These are phyloP conservation scores for Cabera pusaria DNA, from an alignment of 2,888 invertebrate genomes.

Conservation along the genomic window DNA sequence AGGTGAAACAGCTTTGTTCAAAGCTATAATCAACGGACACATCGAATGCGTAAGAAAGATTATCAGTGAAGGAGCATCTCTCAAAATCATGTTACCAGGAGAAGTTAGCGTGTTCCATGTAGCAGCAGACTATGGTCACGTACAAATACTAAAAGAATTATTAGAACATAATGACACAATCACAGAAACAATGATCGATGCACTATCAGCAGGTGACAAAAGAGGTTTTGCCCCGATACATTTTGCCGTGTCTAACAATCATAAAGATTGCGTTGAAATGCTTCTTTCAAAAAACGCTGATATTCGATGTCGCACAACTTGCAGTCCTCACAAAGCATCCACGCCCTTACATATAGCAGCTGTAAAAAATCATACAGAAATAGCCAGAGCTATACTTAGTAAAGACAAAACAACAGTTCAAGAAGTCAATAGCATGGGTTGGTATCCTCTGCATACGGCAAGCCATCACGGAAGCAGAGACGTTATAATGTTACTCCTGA, in stretches of 20 bases:
- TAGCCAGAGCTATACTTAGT: slow-evolving; percentile 59
- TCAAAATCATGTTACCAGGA: slow-evolving; percentile 65
- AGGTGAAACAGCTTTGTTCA: slow-evolving; percentile 77
- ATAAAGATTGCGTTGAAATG: slow-evolving; percentile 65
- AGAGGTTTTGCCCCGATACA: slow-evolving; percentile 78
- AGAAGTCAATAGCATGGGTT: slow-evolving; percentile 63
- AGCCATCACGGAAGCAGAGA: slow-evolving; percentile 84
- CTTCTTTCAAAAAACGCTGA: slow-evolving; percentile 72
- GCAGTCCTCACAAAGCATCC: slow-evolving; percentile 62
- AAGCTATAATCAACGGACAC: slow-evolving; percentile 68
- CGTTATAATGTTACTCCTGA: slow-evolving; percentile 68
- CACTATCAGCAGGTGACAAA: slow-evolving; percentile 57
- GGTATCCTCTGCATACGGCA: slow-evolving; percentile 68
- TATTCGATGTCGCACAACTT: slow-evolving; percentile 65
- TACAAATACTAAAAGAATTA: slow-evolving; percentile 78
- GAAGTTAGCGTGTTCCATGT: slow-evolving; percentile 83
- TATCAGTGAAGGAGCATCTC: slow-evolving; percentile 70
- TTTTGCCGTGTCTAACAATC: slow-evolving; percentile 81
- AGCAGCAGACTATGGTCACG: slow-evolving; percentile 81
- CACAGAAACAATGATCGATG: slow-evolving; percentile 53
- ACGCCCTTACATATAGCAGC: slow-evolving; percentile 78
- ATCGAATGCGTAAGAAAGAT: slow-evolving; percentile 68
- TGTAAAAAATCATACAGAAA: slow-evolving; percentile 59
- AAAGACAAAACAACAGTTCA: slow-evolving; percentile 67
- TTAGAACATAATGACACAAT: slow-evolving; percentile 67